A percentile compares a stretch with the other conserved stretches of the same genome.
These are phyloP conservation scores for Hemiprocne comata DNA, from an alignment of 2,113 vertebrate species.

Conservation along the genomic window DNA sequence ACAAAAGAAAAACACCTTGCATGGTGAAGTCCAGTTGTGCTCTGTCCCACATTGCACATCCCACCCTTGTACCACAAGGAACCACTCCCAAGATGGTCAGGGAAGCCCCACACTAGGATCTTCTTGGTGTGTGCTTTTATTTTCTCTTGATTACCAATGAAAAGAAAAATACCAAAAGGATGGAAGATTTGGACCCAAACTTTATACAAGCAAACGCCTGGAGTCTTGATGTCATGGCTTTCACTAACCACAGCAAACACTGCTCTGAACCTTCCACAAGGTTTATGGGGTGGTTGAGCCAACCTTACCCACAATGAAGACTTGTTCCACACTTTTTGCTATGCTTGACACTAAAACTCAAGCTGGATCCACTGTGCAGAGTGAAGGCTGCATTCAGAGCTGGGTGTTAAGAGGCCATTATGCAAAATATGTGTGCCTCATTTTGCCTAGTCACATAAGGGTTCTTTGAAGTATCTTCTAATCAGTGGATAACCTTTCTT, in stretches of 20 bases:
- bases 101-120: background rate
- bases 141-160: background rate
- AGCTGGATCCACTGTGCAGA: background rate
- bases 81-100: background rate
- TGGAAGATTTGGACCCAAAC: background rate
- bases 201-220: background rate
- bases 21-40: background rate
- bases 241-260: background rate
- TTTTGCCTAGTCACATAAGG: background rate
- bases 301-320: background rate
- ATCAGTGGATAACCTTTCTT: background rate
- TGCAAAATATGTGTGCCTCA: background rate
- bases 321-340: background rate
- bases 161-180: background rate
- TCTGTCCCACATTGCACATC: background rate
- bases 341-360: background rate
- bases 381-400: background rate
- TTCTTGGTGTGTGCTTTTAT: background rate
- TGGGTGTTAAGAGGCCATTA: background rate
- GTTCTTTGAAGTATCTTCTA: background rate
- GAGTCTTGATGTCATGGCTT: background rate
- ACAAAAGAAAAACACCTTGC: conserved; percentile 24
- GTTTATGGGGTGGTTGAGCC: background rate
- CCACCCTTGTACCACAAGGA: background rate
- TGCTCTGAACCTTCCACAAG: background rate